Conservation (phyloP, 2,113 vertebrate genomes). For the Stigmatopora argus region DNA sequence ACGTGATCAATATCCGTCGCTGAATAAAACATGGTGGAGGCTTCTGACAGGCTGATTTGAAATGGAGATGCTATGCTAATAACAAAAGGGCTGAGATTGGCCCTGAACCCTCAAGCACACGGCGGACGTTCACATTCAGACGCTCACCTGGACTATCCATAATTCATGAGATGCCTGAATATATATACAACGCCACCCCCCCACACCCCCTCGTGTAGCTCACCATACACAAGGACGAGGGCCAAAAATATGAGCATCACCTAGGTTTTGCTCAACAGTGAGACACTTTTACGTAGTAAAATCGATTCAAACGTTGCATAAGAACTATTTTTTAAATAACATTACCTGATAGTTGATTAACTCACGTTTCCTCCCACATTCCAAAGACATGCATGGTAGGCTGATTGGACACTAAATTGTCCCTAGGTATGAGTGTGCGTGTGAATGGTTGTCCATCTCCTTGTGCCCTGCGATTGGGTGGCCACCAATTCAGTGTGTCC, state of each 20-base stretch:
- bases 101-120: conserved; percentile 59
- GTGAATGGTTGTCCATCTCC: too few relatives aligned
- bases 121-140: conserved; percentile 61
- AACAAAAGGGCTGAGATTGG: conserved; percentile 54
- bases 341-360: too few relatives aligned
- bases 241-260: neutral
- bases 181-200: conserved; percentile 30
- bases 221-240: conserved; percentile 11
- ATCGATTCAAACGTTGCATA: too few relatives aligned
- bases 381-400: too few relatives aligned
- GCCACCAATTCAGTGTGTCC: too few relatives aligned
- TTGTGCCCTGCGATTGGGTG: too few relatives aligned
- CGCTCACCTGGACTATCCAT: conserved; percentile 64
- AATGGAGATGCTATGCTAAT: conserved; percentile 68
- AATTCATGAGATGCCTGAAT: conserved; percentile 66
- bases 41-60: conserved; percentile 64
- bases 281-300: neutral
- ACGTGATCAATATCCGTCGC: conserved; percentile 65
- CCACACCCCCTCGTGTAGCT: conserved; percentile 2
- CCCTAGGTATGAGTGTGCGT: too few relatives aligned
- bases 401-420: too few relatives aligned
- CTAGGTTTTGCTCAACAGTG: conserved; percentile 5
- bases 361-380: too few relatives aligned
- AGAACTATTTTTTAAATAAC: too few relatives aligned
- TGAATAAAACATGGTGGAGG: conserved; percentile 64